Base-by-base conservation (phyloP, 2,888 invertebrate genomes). In the Harmothoe impar region DNA sequence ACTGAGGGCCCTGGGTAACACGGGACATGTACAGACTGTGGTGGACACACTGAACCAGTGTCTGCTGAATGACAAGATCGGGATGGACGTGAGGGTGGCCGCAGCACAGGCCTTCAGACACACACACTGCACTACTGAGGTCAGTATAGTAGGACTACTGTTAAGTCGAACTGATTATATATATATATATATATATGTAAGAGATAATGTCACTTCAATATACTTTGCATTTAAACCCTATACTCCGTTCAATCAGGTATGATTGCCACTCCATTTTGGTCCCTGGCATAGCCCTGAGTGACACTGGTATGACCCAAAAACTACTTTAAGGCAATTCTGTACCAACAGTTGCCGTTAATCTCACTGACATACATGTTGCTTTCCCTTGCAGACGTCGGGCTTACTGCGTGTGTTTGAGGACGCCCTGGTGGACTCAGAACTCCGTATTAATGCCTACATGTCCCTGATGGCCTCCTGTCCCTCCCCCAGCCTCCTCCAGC, bases 391-490 rank as follows among this genome's bases (percentile, higher is more conserved):
- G 81, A 33, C 7, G 20, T 33, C 81, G 0, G 81, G 81, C 20
- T 25, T 81, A 35, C 33, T 20, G 35, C 33, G 33, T 15, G 7
- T 81, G 35, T 81, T 35, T 81, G 81, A 81, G 43, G 81, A 81
- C 43, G 12, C 12, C 15, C n/a, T 97, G 0, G 96, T 97, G 91
- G 97, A 99, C 94, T 96, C 98, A 0, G 99, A 99, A 96, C 96
- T 99, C 35, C 97, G 99, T 35, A 97, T 99, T 81, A 97, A 97
- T 7, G 97, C 98, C 0, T 99, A 99, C 95, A 96, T 99, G 78
- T 98, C 98, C 96, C 97, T 98, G 3, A 99, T 99, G 98, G 97
- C 97, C 90, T 99, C 99, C 95, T 99, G 99, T 95, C 98, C 98
- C 0, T 97, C 97, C 93, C 97, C 98, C 93, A 96, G 97, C 85